These are phyloP conservation scores for Galeruca laticollis DNA, from an alignment of 2,888 invertebrate species.

Conservation along the genomic window DNA sequence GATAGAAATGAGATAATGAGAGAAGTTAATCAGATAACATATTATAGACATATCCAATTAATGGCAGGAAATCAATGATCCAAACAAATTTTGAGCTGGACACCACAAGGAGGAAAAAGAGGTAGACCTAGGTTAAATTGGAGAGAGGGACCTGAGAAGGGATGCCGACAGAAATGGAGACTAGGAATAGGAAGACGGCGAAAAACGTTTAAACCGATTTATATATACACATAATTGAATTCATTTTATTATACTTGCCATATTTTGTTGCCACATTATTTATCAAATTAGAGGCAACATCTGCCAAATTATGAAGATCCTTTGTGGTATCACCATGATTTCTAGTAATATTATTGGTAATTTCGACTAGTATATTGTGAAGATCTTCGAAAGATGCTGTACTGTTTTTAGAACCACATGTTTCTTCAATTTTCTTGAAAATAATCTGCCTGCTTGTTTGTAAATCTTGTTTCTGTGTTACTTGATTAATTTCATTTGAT, in stretches of 20 bases:
- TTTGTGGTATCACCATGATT: conserved; percentile 14
- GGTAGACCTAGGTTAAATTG: too few relatives aligned
- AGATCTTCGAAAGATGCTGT: neutral
- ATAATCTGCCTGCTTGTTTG: neutral
- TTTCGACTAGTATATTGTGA: neutral
- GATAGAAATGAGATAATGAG: too few relatives aligned
- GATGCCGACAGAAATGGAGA: too few relatives aligned
- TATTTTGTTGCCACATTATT: neutral
- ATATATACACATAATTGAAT: too few relatives aligned
- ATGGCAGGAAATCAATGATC: too few relatives aligned
- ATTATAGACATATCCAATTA: too few relatives aligned
- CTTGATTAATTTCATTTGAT: neutral
- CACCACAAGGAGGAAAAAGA: too few relatives aligned
- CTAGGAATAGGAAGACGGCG: too few relatives aligned
- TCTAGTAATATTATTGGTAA: conserved; percentile 22
- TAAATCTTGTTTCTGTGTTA: neutral
- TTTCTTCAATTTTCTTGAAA: neutral
- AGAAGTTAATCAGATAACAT: too few relatives aligned
- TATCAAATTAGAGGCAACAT: neutral
- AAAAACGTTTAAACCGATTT: too few relatives aligned
- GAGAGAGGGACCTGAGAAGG: too few relatives aligned
- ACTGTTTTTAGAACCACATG: neutral
- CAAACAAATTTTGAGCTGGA: too few relatives aligned
- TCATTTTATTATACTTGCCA: neutral
- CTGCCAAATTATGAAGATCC: conserved; percentile 15